A percentile compares a stretch with the other conserved stretches of the same genome.
Evolutionary conservation across 1,140 invertebrate genomes (phyloP).

Genomic region (Halictus rubicundus): DNA sequence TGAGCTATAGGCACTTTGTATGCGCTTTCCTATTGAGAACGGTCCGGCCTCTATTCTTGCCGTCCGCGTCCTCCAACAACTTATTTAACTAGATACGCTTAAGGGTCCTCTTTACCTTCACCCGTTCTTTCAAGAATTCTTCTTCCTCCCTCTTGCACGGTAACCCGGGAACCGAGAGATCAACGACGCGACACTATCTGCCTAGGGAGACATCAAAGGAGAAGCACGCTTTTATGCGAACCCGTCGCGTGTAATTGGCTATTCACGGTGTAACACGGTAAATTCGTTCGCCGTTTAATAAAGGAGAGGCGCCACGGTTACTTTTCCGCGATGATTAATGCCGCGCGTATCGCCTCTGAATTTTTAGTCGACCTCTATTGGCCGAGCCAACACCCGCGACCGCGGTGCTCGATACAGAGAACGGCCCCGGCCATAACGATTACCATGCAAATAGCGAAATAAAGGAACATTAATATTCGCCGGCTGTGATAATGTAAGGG

Average conservation of each 20-base stretch:
- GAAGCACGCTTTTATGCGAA: background rate
- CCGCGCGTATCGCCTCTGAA: background rate
- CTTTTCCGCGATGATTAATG: background rate
- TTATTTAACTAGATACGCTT: conserved; percentile 8
- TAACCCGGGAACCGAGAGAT: background rate
- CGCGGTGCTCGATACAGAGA: background rate
- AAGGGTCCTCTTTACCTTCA: background rate
- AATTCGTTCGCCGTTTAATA: conserved; percentile 9
- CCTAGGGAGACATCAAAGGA: background rate
- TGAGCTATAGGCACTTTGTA: conserved; percentile 45
- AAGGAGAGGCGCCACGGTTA: background rate
- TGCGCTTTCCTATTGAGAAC: conserved; percentile 24
- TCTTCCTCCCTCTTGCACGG: background rate
- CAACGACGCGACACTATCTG: conserved; percentile 4
- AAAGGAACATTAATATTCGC: conserved; percentile 7
- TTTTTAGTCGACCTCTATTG: background rate
- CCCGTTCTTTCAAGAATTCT: conserved; percentile 21
- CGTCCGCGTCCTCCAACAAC: background rate
- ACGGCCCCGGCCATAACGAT: background rate
- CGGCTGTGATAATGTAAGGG: background rate
- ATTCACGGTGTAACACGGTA: background rate
- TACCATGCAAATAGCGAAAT: background rate
- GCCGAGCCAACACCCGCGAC: background rate
- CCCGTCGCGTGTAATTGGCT: background rate
- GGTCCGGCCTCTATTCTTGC: conserved; percentile 7